Conservation (phyloP, 1,140 invertebrate genomes). For the Saccostrea echinata region DNA sequence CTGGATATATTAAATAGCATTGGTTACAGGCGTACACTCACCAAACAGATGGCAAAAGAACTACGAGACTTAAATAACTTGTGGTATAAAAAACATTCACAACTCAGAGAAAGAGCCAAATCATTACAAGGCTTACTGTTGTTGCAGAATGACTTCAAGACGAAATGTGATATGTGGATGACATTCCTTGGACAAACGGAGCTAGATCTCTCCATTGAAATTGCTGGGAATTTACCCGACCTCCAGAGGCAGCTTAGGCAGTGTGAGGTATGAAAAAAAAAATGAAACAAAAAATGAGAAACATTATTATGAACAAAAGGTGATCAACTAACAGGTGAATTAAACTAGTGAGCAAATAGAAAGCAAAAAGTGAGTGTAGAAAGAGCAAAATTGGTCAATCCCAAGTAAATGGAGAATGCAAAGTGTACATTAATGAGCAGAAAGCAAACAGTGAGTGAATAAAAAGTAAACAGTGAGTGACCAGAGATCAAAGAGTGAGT, state of each 20-base stretch:
- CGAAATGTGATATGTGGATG: conserved; percentile 78
- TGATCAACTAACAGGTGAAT: too few relatives aligned
- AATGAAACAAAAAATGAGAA: too few relatives aligned
- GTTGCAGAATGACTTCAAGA: conserved; percentile 74
- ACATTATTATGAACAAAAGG: too few relatives aligned
- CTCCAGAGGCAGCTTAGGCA: conserved; percentile 73
- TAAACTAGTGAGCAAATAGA: too few relatives aligned
- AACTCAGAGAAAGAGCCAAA: conserved; percentile 70
- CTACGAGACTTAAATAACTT: conserved; percentile 73
- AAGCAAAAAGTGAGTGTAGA: too few relatives aligned
- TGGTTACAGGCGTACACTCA: conserved; percentile 74
- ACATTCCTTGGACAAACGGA: conserved; percentile 75
- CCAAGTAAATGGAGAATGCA: too few relatives aligned
- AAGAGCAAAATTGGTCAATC: too few relatives aligned
- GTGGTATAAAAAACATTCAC: conserved; percentile 69
- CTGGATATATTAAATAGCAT: conserved; percentile 70
- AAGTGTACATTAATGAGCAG: too few relatives aligned
- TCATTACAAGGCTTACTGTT: conserved; percentile 70
- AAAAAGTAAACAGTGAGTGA: too few relatives aligned
- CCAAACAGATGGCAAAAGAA: conserved; percentile 64
- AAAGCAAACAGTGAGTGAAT: too few relatives aligned
- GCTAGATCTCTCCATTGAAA: conserved; percentile 69
- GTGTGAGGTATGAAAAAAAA: conserved; percentile 69
- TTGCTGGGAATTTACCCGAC: conserved; percentile 72
- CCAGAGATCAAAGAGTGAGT: too few relatives aligned